Evolutionary conservation across 2,797 vertebrate genomes (phyloP), one percentile per base, ranked within the genome.

Genomic region (Propithecus perrieri): DNA sequence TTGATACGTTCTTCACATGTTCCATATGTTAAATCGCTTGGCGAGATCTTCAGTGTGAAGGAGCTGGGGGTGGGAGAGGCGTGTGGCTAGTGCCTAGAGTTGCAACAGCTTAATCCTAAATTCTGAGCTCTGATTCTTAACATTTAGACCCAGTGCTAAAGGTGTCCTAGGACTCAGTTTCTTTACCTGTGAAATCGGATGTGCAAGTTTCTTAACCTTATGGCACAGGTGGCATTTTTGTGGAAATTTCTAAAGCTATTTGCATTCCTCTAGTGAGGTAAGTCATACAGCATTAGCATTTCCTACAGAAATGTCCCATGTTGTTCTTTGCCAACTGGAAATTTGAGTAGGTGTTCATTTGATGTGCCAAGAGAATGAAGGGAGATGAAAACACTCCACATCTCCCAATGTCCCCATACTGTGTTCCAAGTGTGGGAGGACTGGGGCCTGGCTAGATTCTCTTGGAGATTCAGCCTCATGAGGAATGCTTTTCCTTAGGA

Each of bases 281-380:
- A 97, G 93, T 96, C 89, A 95, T 78, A 65, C 57, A 65, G 96
- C 94, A 96, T 93, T 97, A 97, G 95, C 97, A 97, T 98, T 97
- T 97, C 94, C 95, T 97, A 97, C 92, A 97, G 96, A 97, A 97
- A 97, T 97, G 96, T 98, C 98, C 98, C 94, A 72, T 95, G 94
- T 93, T 97, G 94, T 93, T 97, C 97, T 92, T 97, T 97, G 98
- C 98, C 98, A 98, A 97, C 87, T 96, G 93, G 97, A 97, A 95
- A 97, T 97, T 75, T 97, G 97, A 90, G 98, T 98, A 97, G 98
- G 98, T 98, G 97, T 98, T 97, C 97, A 85, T 90, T 93, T 94
- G 96, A 96, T 93, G 96, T 96, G 97, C 97, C 97, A 98, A 98
- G 95, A 96, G 94, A 97, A 97, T 61, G 95, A 95, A 97, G 55